phyloP scores from a whole-genome alignment of 2,113 vertebrate genomes.

The Diadophis punctatus region DNA sequence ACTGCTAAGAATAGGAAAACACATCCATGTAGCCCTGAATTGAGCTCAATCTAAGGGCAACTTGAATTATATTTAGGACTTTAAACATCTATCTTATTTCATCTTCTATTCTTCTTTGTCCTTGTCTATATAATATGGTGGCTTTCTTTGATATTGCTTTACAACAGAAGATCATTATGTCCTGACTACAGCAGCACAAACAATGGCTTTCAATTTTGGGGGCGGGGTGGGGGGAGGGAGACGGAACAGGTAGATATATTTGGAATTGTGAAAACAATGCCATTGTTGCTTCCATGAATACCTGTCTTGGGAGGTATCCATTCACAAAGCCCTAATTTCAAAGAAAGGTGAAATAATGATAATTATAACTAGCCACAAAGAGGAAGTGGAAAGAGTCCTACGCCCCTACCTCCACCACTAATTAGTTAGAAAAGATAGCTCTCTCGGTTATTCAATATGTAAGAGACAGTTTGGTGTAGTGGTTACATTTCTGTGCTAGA shows the following conservation, averaged over 20 bases:
- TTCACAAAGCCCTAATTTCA: neutral
- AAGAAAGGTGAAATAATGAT: neutral
- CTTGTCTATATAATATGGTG: neutral
- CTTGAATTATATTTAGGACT: neutral
- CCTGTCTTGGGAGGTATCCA: neutral
- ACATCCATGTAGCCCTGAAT: neutral
- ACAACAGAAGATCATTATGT: neutral
- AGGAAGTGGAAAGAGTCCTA: neutral
- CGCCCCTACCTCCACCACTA: neutral
- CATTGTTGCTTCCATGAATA: neutral
- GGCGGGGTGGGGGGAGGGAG: rapidly evolving
- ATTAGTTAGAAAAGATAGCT: neutral
- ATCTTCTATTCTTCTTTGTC: neutral
- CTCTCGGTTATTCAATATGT: neutral
- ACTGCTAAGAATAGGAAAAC: neutral
- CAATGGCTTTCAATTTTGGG: neutral
- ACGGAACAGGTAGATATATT: neutral
- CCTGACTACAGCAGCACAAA: neutral
- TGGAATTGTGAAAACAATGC: neutral
- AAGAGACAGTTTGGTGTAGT: neutral
- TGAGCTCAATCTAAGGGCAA: neutral
- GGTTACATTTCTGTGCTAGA: neutral
- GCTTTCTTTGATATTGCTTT: neutral
- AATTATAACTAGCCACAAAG: neutral
- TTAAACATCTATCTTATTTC: neutral